Base-by-base conservation (phyloP, 2,888 invertebrate genomes). In the Chymomyza fuscimana region DNA sequence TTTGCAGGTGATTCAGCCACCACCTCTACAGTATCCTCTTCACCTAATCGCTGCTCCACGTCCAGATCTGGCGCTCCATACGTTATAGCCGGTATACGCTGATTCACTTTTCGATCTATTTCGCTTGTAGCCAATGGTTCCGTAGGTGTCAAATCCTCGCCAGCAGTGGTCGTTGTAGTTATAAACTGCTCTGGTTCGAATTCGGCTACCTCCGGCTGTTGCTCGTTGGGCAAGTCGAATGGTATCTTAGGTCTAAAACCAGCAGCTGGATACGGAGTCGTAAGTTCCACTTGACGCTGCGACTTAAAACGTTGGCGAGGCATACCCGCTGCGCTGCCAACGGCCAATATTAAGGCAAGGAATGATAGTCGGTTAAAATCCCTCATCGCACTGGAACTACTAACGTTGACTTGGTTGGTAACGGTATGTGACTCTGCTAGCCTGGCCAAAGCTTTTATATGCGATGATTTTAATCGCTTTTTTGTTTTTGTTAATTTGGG, bases 261-360 rank as follows among this genome's bases (percentile, higher is more conserved):
- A n/a, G 90, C 89, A 10, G 89, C 86, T 29, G 91, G 91, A 69
- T 90, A 90, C 4, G 90, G 90, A 4, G 90, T 89, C n/a, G 80
- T 77, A 36, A 83, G 73, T 66, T 82, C 84, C 65, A 86, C 74
- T 73, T 89, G 90, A 6, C 89, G 86, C 22, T 84, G 83, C 5
- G 85, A 87, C 76, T 82, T 88, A 10, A 19, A 25, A 15, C 63
- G 72, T 6, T 76, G 72, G 0, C 67, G 68, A 3, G 87, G 88
- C 79, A 82, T 71, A 6, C 81, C 65, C 4, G 32, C 83, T 10
- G 76, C 63, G 9, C 63, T 62, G 63, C 69, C 16, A 36, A 77
- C 46, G 25, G 67, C 73, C 61, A 77, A 16, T 5, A 65, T 50
- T 36, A 70, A 12, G 51, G 16, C 69, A 46, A 86, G 65, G 46